Percentiles rank a stretch among this genome's conserved stretches.
These are phyloP conservation scores for Leptinotarsa texana DNA, from an alignment of 1,140 invertebrate genomes.

Conservation along the genomic window DNA sequence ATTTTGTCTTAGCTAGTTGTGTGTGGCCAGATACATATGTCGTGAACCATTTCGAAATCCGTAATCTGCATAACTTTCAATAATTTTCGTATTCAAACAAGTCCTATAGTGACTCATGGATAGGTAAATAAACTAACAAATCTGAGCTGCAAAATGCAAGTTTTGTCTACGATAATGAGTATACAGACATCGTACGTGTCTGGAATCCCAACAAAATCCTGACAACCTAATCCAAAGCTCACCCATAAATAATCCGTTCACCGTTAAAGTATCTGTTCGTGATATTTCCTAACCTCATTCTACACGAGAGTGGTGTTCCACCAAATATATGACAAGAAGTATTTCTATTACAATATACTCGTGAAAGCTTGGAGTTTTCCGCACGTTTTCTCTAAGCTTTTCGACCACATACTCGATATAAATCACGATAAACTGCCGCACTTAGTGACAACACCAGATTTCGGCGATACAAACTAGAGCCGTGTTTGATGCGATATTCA, in stretches of 20 bases:
- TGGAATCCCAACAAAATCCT: not conserved
- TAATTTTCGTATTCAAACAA: no score
- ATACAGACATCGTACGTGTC: not conserved
- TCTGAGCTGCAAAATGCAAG: no score
- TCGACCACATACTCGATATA: slow-evolving; percentile 47
- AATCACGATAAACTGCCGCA: slow-evolving; percentile 42
- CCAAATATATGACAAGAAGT: not conserved
- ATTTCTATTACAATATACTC: slow-evolving; percentile 11
- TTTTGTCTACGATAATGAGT: no score
- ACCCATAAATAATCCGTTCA: not conserved
- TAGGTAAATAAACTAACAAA: no score
- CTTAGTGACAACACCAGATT: slow-evolving; percentile 48
- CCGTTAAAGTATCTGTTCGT: slow-evolving; percentile 12
- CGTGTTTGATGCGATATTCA: slow-evolving; percentile 28
- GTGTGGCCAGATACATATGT: no score
- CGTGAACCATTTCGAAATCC: no score
- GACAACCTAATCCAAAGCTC: not conserved
- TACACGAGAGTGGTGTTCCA: not conserved
- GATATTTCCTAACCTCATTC: slow-evolving; percentile 9
- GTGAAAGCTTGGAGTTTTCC: slow-evolving; percentile 3
- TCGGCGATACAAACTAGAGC: slow-evolving; percentile 46
- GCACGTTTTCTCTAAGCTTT: slow-evolving; percentile 43
- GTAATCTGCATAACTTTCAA: no score
- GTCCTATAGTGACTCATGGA: no score
- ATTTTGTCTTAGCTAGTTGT: no score